Percentiles rank a stretch among this genome's conserved stretches.
Conservation (phyloP, 30 jellyfish, hydroid and myxozoan genomes). For the Cassiopea xamachana region DNA sequence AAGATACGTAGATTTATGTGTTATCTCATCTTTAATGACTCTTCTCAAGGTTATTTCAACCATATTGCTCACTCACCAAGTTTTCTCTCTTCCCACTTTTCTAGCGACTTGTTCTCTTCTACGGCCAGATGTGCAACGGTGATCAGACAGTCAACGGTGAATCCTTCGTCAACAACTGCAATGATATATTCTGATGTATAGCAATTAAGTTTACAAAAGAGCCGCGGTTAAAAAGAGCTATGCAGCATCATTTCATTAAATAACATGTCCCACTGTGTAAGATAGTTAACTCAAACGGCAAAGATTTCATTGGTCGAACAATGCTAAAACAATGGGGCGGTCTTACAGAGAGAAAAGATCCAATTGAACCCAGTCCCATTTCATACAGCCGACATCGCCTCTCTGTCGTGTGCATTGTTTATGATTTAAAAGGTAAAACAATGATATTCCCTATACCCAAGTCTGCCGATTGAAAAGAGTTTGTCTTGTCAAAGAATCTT, state of each 20-base stretch:
- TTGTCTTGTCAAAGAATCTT: slow-evolving; percentile 52
- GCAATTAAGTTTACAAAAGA: slow-evolving; percentile 87
- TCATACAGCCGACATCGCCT: slow-evolving; percentile 85
- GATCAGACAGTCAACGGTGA: slow-evolving; percentile 51
- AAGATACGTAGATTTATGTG: slow-evolving; percentile 53
- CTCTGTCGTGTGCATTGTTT: slow-evolving; percentile 71
- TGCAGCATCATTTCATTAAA: slow-evolving; percentile 78
- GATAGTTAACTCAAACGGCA: slow-evolving; percentile 84
- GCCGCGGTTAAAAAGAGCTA: slow-evolving; percentile 81
- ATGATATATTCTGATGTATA: slow-evolving; percentile 79
- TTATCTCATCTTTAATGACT: slow-evolving; percentile 11
- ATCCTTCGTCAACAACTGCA: slow-evolving; percentile 61
- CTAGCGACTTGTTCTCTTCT: neutral
- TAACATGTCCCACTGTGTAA: slow-evolving; percentile 83
- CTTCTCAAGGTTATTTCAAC: neutral
- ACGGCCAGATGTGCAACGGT: slow-evolving; percentile 34
- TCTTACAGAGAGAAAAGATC: slow-evolving; percentile 77
- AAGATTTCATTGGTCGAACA: slow-evolving; percentile 67
- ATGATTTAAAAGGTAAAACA: slow-evolving; percentile 52
- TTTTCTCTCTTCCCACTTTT: neutral
- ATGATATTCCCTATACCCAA: slow-evolving; percentile 60
- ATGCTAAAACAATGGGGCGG: slow-evolving; percentile 71
- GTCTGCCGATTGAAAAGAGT: slow-evolving; percentile 72
- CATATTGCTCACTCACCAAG: slow-evolving; percentile 34
- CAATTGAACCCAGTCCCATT: slow-evolving; percentile 77